Percentiles rank a stretch among this genome's conserved stretches.
Evolutionary conservation across 2,888 invertebrate species (phyloP).

Genomic region (Ellobium chinense): DNA sequence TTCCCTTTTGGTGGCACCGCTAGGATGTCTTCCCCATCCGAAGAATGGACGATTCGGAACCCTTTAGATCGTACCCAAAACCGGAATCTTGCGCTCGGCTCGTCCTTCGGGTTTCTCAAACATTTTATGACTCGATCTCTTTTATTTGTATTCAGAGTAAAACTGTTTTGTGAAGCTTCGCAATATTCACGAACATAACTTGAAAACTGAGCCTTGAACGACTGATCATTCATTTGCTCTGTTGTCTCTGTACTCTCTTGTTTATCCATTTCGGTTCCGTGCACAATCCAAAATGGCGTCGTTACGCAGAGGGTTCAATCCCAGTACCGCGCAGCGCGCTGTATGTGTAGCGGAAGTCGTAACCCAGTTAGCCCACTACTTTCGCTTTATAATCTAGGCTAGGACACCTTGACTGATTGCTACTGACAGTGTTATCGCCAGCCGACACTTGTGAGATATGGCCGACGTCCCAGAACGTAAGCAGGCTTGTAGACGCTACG

Average conservation of each 20-base stretch:
- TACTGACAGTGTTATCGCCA: no score
- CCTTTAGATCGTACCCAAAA: constrained; percentile 54
- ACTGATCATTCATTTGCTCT: constrained; percentile 24
- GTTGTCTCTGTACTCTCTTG: not conserved
- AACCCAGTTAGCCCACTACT: not conserved
- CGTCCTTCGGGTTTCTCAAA: constrained; percentile 48
- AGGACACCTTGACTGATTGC: no score
- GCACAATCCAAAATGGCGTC: constrained; percentile 40
- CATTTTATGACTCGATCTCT: constrained; percentile 48
- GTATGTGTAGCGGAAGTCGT: not conserved
- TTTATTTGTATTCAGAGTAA: constrained; percentile 43
- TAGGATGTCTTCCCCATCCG: constrained; percentile 51
- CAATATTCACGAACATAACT: constrained; percentile 45
- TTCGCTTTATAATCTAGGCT: no score
- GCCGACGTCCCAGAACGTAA: no score
- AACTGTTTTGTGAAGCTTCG: constrained; percentile 47
- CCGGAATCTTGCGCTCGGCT: constrained; percentile 51
- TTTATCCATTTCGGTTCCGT: constrained; percentile 27
- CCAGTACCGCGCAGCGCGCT: not conserved
- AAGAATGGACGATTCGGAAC: constrained; percentile 53
- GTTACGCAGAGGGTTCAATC: constrained; percentile 1
- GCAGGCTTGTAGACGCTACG: no score
- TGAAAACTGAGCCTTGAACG: constrained; percentile 45
- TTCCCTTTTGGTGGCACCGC: constrained; percentile 48
- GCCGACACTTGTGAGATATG: no score